Evolutionary conservation across 2,888 invertebrate genomes (phyloP), one percentile per base, ranked within the genome.

Genomic region (Hofmannophila pseudospretella): DNA sequence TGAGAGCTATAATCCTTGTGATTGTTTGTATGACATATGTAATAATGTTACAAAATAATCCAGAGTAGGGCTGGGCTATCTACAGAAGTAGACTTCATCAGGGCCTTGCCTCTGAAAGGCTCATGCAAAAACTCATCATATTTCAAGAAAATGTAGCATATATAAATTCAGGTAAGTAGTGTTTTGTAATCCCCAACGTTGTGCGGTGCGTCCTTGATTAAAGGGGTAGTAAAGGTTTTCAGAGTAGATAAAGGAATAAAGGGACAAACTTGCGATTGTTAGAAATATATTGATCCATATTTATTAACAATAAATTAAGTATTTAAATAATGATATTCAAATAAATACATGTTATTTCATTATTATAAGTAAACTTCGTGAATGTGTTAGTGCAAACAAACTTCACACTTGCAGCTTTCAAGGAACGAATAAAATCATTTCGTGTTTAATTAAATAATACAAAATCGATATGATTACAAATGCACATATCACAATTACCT

Each of bases 401-500:
- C 55, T 66, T 55, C 64, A 67, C 61, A 64, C 54, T 52, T 51
- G 53, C 51, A 51, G 44, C 43, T 58, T 36, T 62, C 56, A 73
- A 51, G 56, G 55, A 51, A 63, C 45, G 45, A 45, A 61, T 51
- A 58, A 58, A 53, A 60, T 54, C 52, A 61, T 45, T 51, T 59
- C 62, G 38, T 69, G 59, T 61, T 64, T 73, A 45, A 74, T 43
- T 50, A 58, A 42, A 52, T 71, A 57, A 54, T 70, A 78, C 49
- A 80, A 52, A 45, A 80, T 71, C 49, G 79, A 75, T 67, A 80
- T 61, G 58, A 78, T 61, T 59, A 80, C 60, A 67, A 80, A 70
- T 63, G 67, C 70, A 67, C 79, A 75, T 67, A 81, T 73, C 66
- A 74, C 57, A 73, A 74, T 84, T 84, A 84, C 84, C 84, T 84